Conservation (phyloP, 2,888 invertebrate genomes). For the Ichneumoninae sp. region DNA sequence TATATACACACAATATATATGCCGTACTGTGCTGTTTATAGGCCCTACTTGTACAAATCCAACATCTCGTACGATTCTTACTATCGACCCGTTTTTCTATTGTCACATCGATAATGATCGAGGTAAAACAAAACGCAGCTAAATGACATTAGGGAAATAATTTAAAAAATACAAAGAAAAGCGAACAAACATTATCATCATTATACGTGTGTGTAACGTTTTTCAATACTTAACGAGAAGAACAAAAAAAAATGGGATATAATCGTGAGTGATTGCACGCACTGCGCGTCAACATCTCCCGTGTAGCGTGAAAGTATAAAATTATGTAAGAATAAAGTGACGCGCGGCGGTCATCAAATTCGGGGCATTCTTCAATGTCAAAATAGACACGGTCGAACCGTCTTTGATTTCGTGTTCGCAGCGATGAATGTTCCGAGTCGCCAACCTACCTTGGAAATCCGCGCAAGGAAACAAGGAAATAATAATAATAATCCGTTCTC, state of each 20-base stretch:
- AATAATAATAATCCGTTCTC: conserved; percentile 30
- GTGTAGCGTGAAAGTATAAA: conserved; percentile 59
- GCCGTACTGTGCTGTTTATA: conserved; percentile 27
- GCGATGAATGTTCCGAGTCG: not conserved
- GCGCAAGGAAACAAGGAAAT: not conserved
- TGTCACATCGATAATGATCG: conserved; percentile 48
- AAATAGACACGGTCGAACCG: not conserved
- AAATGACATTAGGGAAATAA: conserved; percentile 20
- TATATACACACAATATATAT: conserved; percentile 7
- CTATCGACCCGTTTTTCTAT: conserved; percentile 57
- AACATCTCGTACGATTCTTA: conserved; percentile 26
- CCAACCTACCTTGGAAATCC: not conserved
- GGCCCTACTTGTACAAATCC: conserved; percentile 24
- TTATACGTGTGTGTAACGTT: conserved; percentile 58
- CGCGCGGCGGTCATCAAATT: not conserved
- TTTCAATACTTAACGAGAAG: conserved; percentile 22
- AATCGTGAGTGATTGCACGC: conserved; percentile 17
- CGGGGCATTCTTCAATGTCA: conserved; percentile 16
- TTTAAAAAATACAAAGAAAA: conserved; percentile 8
- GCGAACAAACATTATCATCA: conserved; percentile 53
- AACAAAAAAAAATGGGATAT: conserved; percentile 30
- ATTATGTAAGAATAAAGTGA: conserved; percentile 30
- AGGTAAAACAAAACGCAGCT: conserved; percentile 2
- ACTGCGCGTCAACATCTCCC: conserved; percentile 16
- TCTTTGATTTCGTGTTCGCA: not conserved